Conservation (phyloP, 23 tunicate genomes). For the Trididemnum miniatum region DNA sequence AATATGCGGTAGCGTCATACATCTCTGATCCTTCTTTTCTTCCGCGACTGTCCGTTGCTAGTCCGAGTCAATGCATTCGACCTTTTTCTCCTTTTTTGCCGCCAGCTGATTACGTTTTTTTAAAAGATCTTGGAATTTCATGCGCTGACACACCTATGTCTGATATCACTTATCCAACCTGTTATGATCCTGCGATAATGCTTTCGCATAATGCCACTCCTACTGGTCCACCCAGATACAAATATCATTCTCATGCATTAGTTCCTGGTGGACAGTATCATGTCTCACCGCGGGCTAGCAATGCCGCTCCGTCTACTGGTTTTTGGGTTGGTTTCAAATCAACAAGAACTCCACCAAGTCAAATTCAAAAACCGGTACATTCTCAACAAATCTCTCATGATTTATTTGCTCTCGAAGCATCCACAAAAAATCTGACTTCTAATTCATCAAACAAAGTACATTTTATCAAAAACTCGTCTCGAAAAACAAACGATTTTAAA, state of each 20-base stretch:
- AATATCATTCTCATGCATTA: conserved; percentile 32
- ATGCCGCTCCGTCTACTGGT: not conserved
- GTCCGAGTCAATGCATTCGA: too few species aligned
- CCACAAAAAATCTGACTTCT: too few species aligned
- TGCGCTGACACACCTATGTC: conserved; percentile 22
- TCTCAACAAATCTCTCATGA: not conserved
- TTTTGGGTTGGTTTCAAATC: not conserved
- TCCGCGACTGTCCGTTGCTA: too few species aligned
- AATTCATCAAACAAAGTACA: not conserved
- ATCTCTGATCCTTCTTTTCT: not conserved
- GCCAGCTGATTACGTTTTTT: conserved; percentile 46
- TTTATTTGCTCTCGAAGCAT: not conserved
- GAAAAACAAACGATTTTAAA: not conserved
- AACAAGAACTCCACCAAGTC: not conserved
- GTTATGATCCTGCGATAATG: conserved; percentile 11
- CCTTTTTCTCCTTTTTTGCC: not conserved
- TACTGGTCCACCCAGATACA: conserved; percentile 36
- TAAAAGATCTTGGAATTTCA: conserved; percentile 36
- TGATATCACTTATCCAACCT: not conserved
- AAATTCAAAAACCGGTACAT: not conserved
- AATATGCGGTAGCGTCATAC: not conserved
- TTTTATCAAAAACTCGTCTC: not conserved
- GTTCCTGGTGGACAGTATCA: conserved; percentile 62
- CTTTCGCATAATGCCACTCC: conserved; percentile 40
- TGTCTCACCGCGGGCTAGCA: conserved; percentile 54